Percentiles rank a stretch among this genome's conserved stretches.
phyloP scores from a whole-genome alignment of 2,113 vertebrate species.

The Syngnathus scovelli region DNA sequence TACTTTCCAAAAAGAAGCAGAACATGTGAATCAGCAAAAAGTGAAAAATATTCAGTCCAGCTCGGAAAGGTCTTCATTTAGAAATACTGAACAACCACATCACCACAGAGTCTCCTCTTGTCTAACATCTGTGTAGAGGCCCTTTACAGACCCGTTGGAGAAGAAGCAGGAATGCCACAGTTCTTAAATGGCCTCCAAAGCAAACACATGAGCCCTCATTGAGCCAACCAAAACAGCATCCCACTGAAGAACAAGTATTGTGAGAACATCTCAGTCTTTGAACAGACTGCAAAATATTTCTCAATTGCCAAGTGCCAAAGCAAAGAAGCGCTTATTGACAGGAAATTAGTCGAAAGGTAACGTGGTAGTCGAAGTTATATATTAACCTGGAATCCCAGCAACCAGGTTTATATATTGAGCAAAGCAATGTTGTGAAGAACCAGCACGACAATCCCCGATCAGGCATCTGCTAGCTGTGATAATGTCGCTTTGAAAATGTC shows the following conservation, averaged over 20 bases:
- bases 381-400: constrained; percentile 6
- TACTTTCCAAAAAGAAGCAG: constrained; percentile 56
- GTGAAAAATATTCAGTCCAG: constrained; percentile 44
- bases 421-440: too few species aligned
- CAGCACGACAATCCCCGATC: too few species aligned
- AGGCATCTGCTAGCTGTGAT: too few species aligned
- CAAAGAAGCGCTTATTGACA: constrained; percentile 10
- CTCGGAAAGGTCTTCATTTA: constrained; percentile 45
- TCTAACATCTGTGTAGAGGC: constrained; percentile 53
- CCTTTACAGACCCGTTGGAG: constrained; percentile 37
- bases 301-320: constrained; percentile 17
- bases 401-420: too few species aligned
- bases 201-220: constrained; percentile 44
- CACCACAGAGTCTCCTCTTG: constrained; percentile 46
- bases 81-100: constrained; percentile 45
- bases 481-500: too few species aligned
- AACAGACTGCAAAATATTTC: constrained; percentile 2
- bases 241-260: constrained; percentile 28
- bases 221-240: constrained; percentile 40
- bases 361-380: constrained; percentile 4
- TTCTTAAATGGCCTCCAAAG: constrained; percentile 46
- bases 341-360: constrained; percentile 18
- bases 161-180: constrained; percentile 47
- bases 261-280: constrained; percentile 20
- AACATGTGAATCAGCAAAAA: constrained; percentile 62